Conservation (phyloP, 2,113 vertebrate species). For the Nettapus auritus region DNA sequence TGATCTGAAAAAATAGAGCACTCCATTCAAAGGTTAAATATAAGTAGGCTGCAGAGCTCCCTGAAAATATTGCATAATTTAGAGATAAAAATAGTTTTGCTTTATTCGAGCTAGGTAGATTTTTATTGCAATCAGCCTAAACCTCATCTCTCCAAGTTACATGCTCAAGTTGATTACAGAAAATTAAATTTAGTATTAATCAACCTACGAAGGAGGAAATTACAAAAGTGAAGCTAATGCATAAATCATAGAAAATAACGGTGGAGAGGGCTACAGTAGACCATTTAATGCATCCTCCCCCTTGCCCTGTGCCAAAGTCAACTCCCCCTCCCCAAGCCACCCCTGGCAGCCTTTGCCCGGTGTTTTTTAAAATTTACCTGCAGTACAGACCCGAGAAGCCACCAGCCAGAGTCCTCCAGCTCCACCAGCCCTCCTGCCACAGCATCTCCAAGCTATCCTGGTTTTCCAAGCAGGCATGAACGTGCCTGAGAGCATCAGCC, state of each 20-base stretch:
- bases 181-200: conserved; percentile 70
- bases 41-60: conserved; percentile 48
- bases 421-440: neutral
- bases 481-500: too few relatives aligned
- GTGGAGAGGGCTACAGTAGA: neutral
- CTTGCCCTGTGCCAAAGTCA: neutral
- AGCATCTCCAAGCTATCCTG: neutral
- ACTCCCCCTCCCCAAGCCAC: neutral
- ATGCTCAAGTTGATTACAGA: conserved; percentile 62
- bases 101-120: conserved; percentile 40
- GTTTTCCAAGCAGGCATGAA: neutral
- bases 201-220: conserved; percentile 54
- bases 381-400: neutral
- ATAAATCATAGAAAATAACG: conserved; percentile 46
- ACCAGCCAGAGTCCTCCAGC: neutral
- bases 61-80: conserved; percentile 67
- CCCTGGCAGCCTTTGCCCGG: neutral
- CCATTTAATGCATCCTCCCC: neutral
- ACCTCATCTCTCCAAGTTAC: conserved; percentile 30
- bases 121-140: conserved; percentile 62
- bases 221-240: conserved; percentile 38
- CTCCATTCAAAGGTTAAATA: conserved; percentile 61
- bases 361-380: neutral
- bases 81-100: conserved; percentile 55
- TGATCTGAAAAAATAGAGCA: conserved; percentile 33